Evolutionary conservation across 2,797 vertebrate species (phyloP).

Genomic region (Sebastes paucispinis): DNA sequence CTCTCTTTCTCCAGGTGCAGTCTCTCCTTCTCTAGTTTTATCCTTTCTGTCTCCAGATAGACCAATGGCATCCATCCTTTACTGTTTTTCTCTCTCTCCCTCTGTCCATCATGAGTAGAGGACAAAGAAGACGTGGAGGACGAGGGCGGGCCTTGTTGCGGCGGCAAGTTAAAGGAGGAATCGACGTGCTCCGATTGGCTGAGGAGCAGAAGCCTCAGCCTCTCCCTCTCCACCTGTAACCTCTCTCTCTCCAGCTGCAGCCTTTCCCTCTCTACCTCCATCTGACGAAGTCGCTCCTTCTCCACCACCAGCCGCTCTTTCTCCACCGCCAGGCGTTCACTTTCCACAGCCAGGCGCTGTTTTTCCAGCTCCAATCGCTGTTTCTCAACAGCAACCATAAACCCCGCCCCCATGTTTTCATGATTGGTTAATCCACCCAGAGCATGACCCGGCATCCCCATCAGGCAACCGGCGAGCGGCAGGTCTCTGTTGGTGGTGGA

Average conservation of each 20-base stretch:
- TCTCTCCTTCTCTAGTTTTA: constrained; percentile 92
- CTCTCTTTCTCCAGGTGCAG: constrained; percentile 92
- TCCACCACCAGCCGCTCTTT: constrained; percentile 90
- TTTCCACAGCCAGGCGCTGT: constrained; percentile 89
- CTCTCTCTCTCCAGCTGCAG: constrained; percentile 89
- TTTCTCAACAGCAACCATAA: constrained; percentile 89
- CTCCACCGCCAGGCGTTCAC: constrained; percentile 89
- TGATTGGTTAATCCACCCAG: constrained; percentile 21
- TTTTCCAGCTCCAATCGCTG: constrained; percentile 92
- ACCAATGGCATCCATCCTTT: constrained; percentile 81
- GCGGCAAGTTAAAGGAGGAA: constrained; percentile 49
- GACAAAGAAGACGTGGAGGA: constrained; percentile 57
- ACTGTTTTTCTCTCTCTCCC: constrained; percentile 78
- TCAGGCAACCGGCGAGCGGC: constrained; percentile 76
- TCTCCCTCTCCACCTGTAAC: constrained; percentile 85
- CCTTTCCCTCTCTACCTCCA: constrained; percentile 88
- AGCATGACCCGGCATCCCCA: constrained; percentile 61
- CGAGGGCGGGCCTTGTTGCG: constrained; percentile 65
- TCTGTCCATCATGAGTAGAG: constrained; percentile 67
- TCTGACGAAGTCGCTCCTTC: constrained; percentile 86
- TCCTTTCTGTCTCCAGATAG: constrained; percentile 89
- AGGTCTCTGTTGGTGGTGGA: constrained; percentile 78
- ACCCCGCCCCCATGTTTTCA: constrained; percentile 67
- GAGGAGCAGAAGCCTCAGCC: constrained; percentile 66
- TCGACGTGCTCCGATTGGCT: constrained; percentile 63